These are phyloP conservation scores for Tetrapedia diversipes DNA, from an alignment of 2,888 invertebrate species.

Conservation along the genomic window DNA sequence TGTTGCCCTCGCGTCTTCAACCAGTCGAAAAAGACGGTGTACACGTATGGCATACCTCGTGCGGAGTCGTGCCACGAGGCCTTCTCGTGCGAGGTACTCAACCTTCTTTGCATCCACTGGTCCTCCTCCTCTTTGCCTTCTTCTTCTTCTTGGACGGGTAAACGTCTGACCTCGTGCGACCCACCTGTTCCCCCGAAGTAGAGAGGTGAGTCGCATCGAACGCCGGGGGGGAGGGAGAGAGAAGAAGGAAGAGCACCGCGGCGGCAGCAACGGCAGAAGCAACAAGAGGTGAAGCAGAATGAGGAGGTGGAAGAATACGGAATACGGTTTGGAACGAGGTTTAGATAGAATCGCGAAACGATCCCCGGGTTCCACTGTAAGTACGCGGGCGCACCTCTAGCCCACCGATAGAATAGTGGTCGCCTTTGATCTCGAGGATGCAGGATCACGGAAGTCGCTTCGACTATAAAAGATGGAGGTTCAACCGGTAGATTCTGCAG, in stretches of 20 bases:
- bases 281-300: neutral
- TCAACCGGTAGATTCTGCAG: neutral
- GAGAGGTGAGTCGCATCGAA: conserved; percentile 39
- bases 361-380: neutral
- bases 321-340: conserved; percentile 2
- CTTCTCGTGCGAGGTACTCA: conserved; percentile 73
- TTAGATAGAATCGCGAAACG: conserved; percentile 26
- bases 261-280: neutral
- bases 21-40: conserved; percentile 58
- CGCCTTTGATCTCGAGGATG: conserved; percentile 16
- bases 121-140: conserved; percentile 44
- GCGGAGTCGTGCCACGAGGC: conserved; percentile 70
- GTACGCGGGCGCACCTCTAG: neutral
- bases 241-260: conserved; percentile 11
- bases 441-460: conserved; percentile 49
- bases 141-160: conserved; percentile 56
- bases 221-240: no score
- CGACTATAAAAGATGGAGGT: conserved; percentile 16
- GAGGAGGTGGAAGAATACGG: neutral
- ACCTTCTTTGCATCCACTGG: conserved; percentile 76
- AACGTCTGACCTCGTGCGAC: conserved; percentile 64
- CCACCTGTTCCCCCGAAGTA: conserved; percentile 60
- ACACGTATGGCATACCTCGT: conserved; percentile 67
- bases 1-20: conserved; percentile 13
- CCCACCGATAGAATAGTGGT: neutral